Evolutionary conservation across 2,888 invertebrate species (phyloP), one percentile per base, ranked within the genome.

Genomic region (Flabesymbios commensalis): DNA sequence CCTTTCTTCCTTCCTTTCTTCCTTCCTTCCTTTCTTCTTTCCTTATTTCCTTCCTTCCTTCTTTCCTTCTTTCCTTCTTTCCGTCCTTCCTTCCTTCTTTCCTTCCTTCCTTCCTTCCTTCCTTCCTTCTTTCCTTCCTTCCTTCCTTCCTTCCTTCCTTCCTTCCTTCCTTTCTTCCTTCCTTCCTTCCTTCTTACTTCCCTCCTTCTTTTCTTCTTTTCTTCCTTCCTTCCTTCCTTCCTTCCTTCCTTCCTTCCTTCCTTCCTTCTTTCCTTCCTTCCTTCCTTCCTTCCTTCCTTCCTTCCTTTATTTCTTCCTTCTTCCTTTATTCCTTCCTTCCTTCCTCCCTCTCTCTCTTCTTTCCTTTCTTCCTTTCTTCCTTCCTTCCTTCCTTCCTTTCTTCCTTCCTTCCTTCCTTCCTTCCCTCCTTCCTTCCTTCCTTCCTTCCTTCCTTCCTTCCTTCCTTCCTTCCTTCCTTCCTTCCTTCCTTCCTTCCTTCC

Each of bases 191-290:
- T n/a, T n/a, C n/a, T n/a, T n/a, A n/a, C n/a, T n/a, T n/a, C n/a
- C n/a, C n/a, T n/a, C n/a, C n/a, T n/a, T 52, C 52, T 32, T 19
- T 51, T 45, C 48, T 48, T 32, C 26, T 45, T 47, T 45, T n/a
- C n/a, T 55, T 31, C 56, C 54, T n/a, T n/a, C n/a, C n/a, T n/a
- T n/a, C n/a, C n/a, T n/a, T n/a, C n/a, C n/a, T 29, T 53, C 31
- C 48, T 26, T 36, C 33, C 28, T 10, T 48, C 45, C 39, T 31
- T 31, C 22, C 26, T 19, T 51, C 47, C 17, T 28, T 45, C 51
- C 56, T 55, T 58, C 48, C 61, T 39, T 49, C 54, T 51, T 28
- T 48, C 3, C n/a, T 42, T 47, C 19, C 29, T 26, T 55, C 39
- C 48, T 33, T 48, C 41, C 10, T 36, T 14, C 42, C n/a, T 24